These are phyloP conservation scores for Hemistola chrysoprasaria DNA, from an alignment of 2,888 invertebrate genomes.

Conservation along the genomic window DNA sequence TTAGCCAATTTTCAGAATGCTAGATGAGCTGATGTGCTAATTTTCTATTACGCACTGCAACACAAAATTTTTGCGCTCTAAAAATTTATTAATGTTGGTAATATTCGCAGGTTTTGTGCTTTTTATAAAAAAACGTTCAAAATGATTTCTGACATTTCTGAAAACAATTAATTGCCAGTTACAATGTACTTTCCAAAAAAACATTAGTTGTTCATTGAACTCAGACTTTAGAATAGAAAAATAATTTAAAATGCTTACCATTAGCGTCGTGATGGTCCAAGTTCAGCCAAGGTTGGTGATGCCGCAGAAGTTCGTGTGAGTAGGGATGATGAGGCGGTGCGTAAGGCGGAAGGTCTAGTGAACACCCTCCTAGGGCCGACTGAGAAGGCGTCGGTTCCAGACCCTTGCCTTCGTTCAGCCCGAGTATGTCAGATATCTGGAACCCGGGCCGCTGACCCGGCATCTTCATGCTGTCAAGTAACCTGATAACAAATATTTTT, in stretches of 20 bases:
- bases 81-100: too few relatives aligned
- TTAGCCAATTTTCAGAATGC: too few relatives aligned
- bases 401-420: constrained; percentile 87
- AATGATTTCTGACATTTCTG: too few relatives aligned
- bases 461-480: constrained; percentile 92
- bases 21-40: too few relatives aligned
- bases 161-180: too few relatives aligned
- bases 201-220: too few relatives aligned
- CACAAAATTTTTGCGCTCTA: too few relatives aligned
- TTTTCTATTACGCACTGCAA: too few relatives aligned
- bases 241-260: constrained; percentile 42
- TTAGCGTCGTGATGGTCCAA: constrained; percentile 68
- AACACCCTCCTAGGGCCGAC: constrained; percentile 48
- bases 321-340: constrained; percentile 65
- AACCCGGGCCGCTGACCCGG: constrained; percentile 91
- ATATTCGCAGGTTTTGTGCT: too few relatives aligned
- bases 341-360: constrained; percentile 65
- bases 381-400: constrained; percentile 62
- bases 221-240: too few relatives aligned
- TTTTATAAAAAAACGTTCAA: too few relatives aligned
- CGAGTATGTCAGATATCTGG: constrained; percentile 96
- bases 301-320: constrained; percentile 66
- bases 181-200: too few relatives aligned
- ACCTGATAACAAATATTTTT: constrained; percentile 81
- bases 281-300: constrained; percentile 71